Evolutionary conservation across 1,140 invertebrate genomes (phyloP), one percentile per base, ranked within the genome.

Genomic region (Scylla paramamosain): DNA sequence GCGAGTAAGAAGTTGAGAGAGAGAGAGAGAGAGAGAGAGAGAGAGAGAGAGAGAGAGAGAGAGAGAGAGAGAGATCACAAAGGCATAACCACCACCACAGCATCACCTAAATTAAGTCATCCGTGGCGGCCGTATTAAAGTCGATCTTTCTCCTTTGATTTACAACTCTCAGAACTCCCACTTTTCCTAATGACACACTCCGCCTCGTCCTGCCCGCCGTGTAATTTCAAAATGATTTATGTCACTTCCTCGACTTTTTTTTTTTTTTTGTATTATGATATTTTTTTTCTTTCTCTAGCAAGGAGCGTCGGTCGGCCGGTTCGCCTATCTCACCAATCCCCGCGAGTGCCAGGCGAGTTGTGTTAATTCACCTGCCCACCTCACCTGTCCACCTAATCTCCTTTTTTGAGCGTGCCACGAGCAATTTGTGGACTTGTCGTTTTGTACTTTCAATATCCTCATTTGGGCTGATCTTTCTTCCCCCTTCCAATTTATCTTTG

Each of bases 211-310:
- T 77, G 20, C 67, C 67, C 67, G 67, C 67, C 67, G 67, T 77
- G 67, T 77, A 77, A 77, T 77, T 77, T 77, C 16, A n/a, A n/a
- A 77, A 77, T n/a, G 67, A 77, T 77, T 77, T 77, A 77, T 77
- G 67, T 77, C 67, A 77, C 25, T n/a, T 7, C 20, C 8, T n/a
- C 6, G 8, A 2, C n/a, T 77, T 25, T 7, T n/a, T 77, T 77
- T 3, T 77, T 25, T 77, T 77, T 77, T 77, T 77, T 77, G 52
- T 12, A 59, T 12, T 12, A 59, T 0, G 10, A 59, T 59, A 59
- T 59, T 59, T 14, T 59, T 59, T 77, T n/a, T 77, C 67, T n/a
- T 7, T 77, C 67, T 77, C 67, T 77, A 12, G 25, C 67, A 25
- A 59, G 20, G 67, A n/a, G 16, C n/a, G 67, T n/a, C n/a, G n/a